Percentiles rank a stretch among this genome's conserved stretches.
phyloP scores from a whole-genome alignment of 1,140 invertebrate species.

The Hirudo medicinalis region DNA sequence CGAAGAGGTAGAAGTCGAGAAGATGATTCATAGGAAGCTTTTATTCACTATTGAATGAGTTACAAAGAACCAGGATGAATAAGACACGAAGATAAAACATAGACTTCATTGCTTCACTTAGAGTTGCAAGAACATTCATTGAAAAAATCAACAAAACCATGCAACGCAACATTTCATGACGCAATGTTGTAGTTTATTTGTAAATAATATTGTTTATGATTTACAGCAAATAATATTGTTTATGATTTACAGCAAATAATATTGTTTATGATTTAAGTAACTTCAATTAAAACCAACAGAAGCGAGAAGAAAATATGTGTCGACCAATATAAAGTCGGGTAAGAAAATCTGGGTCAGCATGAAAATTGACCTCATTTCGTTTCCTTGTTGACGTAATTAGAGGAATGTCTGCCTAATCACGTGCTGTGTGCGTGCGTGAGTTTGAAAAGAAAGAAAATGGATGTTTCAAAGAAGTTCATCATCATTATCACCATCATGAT shows the following conservation, averaged over 20 bases:
- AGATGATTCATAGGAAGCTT: too few relatives aligned
- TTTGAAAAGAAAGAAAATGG: not conserved
- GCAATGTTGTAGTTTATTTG: too few relatives aligned
- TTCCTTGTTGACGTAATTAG: not conserved
- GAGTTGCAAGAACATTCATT: too few relatives aligned
- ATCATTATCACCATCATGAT: not conserved
- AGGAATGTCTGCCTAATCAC: not conserved
- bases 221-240: not conserved
- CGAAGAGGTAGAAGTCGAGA: too few relatives aligned
- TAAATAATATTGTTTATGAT: too few relatives aligned
- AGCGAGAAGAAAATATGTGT: not conserved
- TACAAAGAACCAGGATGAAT: too few relatives aligned
- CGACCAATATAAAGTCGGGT: not conserved
- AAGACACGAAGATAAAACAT: too few relatives aligned
- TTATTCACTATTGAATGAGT: too few relatives aligned
- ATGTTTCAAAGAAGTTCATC: not conserved
- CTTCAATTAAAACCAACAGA: not conserved
- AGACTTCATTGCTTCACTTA: too few relatives aligned
- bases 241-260: not conserved
- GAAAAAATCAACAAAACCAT: too few relatives aligned
- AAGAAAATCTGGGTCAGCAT: not conserved
- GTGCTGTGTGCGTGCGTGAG: not conserved
- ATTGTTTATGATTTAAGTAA: not conserved
- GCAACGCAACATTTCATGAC: too few relatives aligned
- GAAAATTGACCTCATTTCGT: not conserved